Percentiles rank a stretch among this genome's conserved stretches.
These are phyloP conservation scores for Achlya flavicornis DNA, from an alignment of 2,888 invertebrate species.

Conservation along the genomic window DNA sequence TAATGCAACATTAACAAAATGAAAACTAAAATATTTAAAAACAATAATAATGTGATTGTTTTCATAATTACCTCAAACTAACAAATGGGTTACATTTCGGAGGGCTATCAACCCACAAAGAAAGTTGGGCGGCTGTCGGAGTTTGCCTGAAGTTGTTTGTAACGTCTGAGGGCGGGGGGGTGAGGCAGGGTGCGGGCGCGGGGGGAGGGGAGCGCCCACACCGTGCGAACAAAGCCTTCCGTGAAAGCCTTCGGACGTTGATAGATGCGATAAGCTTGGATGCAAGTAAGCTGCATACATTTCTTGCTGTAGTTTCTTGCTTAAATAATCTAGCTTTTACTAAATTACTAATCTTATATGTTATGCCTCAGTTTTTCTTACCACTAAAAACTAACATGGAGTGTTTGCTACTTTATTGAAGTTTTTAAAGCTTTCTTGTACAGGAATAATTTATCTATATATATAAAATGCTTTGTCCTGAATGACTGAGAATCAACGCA, in stretches of 20 bases:
- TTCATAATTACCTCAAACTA: slow-evolving; percentile 39
- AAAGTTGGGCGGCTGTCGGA: slow-evolving; percentile 69
- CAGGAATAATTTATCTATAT: no score
- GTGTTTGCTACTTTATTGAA: not conserved
- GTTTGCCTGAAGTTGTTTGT: slow-evolving; percentile 74
- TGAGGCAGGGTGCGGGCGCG: slow-evolving; percentile 37
- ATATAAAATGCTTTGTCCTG: no score
- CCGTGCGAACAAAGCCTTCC: slow-evolving; percentile 79
- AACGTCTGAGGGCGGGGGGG: slow-evolving; percentile 56
- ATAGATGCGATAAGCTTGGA: slow-evolving; percentile 83
- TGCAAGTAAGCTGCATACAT: slow-evolving; percentile 83
- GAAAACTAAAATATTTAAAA: no score
- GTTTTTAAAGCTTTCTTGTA: no score
- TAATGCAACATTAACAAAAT: not conserved
- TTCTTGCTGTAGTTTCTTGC: slow-evolving; percentile 73
- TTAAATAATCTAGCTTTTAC: slow-evolving; percentile 50
- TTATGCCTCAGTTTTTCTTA: not conserved
- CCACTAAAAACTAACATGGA: not conserved
- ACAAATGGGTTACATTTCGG: slow-evolving; percentile 54
- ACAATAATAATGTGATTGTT: not conserved
- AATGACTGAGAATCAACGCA: no score
- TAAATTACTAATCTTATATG: slow-evolving; percentile 33
- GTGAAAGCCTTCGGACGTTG: slow-evolving; percentile 80
- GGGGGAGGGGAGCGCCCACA: slow-evolving; percentile 43
- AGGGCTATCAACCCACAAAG: slow-evolving; percentile 69